These are phyloP conservation scores for Ovis canadensis DNA, from an alignment of 2,113 vertebrate genomes.

Conservation along the genomic window DNA sequence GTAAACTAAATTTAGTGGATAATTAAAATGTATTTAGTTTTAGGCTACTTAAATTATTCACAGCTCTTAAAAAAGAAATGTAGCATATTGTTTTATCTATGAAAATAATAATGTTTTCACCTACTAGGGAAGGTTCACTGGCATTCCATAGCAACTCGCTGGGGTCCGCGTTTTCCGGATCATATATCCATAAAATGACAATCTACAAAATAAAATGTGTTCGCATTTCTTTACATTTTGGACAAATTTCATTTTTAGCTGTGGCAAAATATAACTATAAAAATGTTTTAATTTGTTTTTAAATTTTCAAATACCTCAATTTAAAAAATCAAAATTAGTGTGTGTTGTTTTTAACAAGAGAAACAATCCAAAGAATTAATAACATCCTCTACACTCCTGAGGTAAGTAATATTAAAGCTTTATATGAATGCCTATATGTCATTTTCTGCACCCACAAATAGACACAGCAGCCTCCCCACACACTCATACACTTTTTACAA, in stretches of 20 bases:
- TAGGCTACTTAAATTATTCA: neutral
- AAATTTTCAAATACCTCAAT: neutral
- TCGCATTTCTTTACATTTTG: constrained; percentile 7
- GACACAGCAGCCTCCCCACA: neutral
- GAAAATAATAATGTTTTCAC: neutral
- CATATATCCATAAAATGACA: constrained; percentile 38
- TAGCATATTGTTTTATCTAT: neutral
- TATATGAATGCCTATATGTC: neutral
- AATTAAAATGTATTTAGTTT: neutral
- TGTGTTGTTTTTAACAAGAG: neutral
- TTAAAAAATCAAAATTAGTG: neutral
- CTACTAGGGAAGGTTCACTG: neutral
- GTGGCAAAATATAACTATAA: neutral
- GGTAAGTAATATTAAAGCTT: neutral
- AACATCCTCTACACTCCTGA: neutral
- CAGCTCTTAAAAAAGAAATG: neutral
- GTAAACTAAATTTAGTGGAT: neutral
- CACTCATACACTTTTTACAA: neutral
- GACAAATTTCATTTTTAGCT: neutral
- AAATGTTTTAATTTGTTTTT: neutral
- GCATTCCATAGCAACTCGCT: neutral
- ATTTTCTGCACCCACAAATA: neutral
- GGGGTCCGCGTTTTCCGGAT: constrained; percentile 57
- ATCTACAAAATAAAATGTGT: constrained; percentile 16
- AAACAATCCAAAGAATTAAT: neutral